Evolutionary conservation across 2,888 invertebrate genomes (phyloP).

Genomic region (Pomacea canaliculata): DNA sequence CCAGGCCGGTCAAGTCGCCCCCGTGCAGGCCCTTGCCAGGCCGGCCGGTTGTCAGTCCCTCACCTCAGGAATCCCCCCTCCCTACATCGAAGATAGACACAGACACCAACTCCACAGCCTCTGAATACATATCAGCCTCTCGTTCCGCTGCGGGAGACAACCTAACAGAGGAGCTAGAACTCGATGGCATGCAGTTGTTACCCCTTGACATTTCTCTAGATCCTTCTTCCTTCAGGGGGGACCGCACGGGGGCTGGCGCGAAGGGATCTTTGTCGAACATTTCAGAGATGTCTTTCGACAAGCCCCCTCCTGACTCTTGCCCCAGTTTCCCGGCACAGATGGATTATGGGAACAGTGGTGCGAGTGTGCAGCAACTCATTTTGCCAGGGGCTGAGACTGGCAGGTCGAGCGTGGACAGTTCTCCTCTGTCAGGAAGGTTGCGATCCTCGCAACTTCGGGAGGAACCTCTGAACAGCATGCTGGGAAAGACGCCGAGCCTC

Average conservation of each 20-base stretch:
- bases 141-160: neutral
- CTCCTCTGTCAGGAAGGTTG: neutral
- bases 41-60: neutral
- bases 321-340: neutral
- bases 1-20: neutral
- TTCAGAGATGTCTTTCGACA: slow-evolving; percentile 20
- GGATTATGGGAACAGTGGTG: neutral
- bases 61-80: neutral
- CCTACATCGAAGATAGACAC: too few species aligned
- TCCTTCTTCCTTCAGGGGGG: neutral
- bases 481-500: neutral
- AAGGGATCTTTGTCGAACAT: slow-evolving; percentile 23
- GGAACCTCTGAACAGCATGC: neutral
- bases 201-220: too few species aligned
- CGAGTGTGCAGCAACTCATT: neutral
- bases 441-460: neutral
- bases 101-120: slow-evolving; percentile 1
- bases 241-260: neutral
- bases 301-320: slow-evolving; percentile 5
- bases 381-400: neutral
- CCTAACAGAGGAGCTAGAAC: slow-evolving; percentile 1
- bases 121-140: neutral
- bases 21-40: neutral
- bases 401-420: too few species aligned
- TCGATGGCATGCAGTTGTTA: neutral